A percentile compares a stretch with the other conserved stretches of the same genome.
These are phyloP conservation scores for Erythrocercus mccallii DNA, from an alignment of 2,113 vertebrate species.

Conservation along the genomic window DNA sequence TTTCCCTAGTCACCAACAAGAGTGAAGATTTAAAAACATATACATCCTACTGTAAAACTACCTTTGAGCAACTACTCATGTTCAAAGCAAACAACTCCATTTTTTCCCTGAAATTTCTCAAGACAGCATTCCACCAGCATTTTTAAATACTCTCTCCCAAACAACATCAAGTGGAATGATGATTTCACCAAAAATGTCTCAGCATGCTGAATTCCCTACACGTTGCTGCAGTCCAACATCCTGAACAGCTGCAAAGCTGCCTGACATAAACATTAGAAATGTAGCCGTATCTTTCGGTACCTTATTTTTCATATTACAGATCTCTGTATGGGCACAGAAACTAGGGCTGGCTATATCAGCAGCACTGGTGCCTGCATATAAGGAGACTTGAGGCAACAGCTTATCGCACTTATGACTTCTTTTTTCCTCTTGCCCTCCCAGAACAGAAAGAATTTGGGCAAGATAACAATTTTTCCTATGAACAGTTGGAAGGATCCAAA, in stretches of 20 bases:
- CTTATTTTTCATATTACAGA: background rate
- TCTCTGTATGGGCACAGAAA: background rate
- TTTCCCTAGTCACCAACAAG: background rate
- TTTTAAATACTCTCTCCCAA: background rate
- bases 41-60: background rate
- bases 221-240: background rate
- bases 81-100: background rate
- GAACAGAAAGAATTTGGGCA: background rate
- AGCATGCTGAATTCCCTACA: background rate
- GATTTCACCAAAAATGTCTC: background rate
- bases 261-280: rapidly evolving
- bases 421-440: background rate
- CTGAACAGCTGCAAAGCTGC: background rate
- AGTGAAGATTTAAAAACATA: background rate
- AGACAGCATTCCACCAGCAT: background rate
- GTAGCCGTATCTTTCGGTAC: rapidly evolving
- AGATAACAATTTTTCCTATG: background rate
- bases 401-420: background rate
- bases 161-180: background rate
- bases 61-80: background rate
- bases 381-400: background rate
- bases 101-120: background rate
- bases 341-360: background rate
- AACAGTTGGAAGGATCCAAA: background rate
- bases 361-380: background rate